Base-by-base conservation (phyloP, 2,888 invertebrate genomes). In the Furcula furcula region DNA sequence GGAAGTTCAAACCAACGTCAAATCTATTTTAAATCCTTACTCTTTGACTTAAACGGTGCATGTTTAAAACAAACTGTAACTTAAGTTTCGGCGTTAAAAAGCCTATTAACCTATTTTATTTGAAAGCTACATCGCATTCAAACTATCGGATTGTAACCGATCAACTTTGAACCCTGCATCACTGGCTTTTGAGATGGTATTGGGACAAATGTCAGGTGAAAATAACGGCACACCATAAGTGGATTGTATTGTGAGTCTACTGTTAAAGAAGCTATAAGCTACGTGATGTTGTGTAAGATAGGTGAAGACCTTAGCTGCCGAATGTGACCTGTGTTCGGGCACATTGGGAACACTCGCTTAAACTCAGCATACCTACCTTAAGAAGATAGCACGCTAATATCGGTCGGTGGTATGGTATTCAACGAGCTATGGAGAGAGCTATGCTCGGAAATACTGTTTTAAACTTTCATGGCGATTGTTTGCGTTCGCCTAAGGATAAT, bases 51-150 rank as follows among this genome's bases (percentile, higher is more conserved):
- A 66, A 72, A 72, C 70, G 65, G 71, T 74, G 64, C 63, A 72
- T 67, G 70, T 73, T 76, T 73, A 62, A 75, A 80, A 75, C 73
- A 65, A 68, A 75, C 67, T 68, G 65, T 70, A 67, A 72, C 65
- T 77, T 69, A 71, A 76, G 75, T 80, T 82, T 75, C 69, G 75
- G 76, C 71, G 80, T 79, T 83, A 84, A 84, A 83, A 79, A 72
- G 73, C 72, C 79, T 81, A 84, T 85, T 85, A 85, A 82, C 84
- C 84, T 76, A 84, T 81, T 80, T 85, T 70, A 81, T 81, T 81
- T 74, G 78, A 83, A 80, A 84, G 82, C 80, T 68, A 65, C 70
- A 64, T 63, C 44, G 57, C 63, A 51, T 55, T 49, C 56, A 57
- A 55, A 47, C 46, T 40, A 48, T 48, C 37, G 46, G 31, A 15